Evolutionary conservation across 1,140 invertebrate species (phyloP), one percentile per base, ranked within the genome.

Genomic region (Orussus abietinus): DNA sequence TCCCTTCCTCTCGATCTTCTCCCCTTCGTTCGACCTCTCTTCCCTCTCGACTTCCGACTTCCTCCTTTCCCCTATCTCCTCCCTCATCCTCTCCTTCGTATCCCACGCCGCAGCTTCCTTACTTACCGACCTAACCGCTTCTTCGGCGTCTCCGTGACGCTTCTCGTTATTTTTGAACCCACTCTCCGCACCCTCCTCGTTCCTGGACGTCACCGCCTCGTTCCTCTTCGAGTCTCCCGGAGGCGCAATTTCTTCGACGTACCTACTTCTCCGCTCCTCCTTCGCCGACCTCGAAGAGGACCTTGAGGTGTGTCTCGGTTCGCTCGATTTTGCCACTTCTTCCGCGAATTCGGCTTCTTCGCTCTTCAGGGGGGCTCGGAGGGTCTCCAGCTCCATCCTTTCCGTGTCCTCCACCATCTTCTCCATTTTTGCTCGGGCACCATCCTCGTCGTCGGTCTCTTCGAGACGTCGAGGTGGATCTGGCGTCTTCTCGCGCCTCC

Each of bases 321-420:
- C n/a, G n/a, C n/a, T n/a, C 17, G 21, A 4, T 10, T 26, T 9
- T 4, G 15, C 20, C 5, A 10, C 5, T 10, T 28, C 21, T n/a
- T 39, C 2, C 6, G 18, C 18, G n/a, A 3, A 21, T 2, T 28
- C 21, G n/a, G 14, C 15, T 29, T 26, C 25, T 12, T 29, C 37
- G 5, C 21, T 39, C 10, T 25, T 19, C 21, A 3, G 2, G 6
- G 13, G 6, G 10, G 7, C 9, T n/a, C 14, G 6, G 6, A n/a
- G 10, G 6, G 14, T 13, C 12, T 32, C 31, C n/a, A 53, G 26
- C 28, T 67, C 57, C 42, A 62, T 42, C 4, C 50, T 50, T 36
- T 72, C 69, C 0, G 65, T 63, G 14, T 70, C 68, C 17, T 68
- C 65, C 2, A 63, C 70, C 68, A 71, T 71, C 7, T 47, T 53